A percentile compares a stretch with the other conserved stretches of the same genome.
Conservation (phyloP, 2,888 invertebrate genomes). For the Parthenolecanium corni region DNA sequence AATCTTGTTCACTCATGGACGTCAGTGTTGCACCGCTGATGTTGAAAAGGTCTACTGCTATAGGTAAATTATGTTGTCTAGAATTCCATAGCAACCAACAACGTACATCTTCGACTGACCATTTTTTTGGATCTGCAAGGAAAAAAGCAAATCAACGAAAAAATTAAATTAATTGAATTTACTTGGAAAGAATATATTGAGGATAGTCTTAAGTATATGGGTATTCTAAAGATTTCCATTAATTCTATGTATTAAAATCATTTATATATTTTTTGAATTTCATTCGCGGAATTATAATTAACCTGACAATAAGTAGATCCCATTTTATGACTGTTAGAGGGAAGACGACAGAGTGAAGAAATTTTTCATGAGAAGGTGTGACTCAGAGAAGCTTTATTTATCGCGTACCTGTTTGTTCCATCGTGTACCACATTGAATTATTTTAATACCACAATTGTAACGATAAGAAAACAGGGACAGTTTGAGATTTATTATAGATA, state of each 20-base stretch:
- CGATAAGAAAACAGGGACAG: too few species aligned
- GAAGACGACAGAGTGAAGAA: too few species aligned
- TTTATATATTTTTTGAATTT: too few species aligned
- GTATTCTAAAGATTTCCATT: too few species aligned
- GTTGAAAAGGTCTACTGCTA: conserved; percentile 62
- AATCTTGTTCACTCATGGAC: conserved; percentile 71
- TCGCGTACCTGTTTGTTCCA: background rate
- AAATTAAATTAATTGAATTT: background rate
- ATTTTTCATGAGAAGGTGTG: too few species aligned
- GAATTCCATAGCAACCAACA: conserved; percentile 83
- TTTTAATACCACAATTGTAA: too few species aligned
- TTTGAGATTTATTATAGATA: too few species aligned
- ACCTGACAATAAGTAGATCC: too few species aligned
- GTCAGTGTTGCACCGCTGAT: conserved; percentile 68
- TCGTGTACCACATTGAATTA: background rate
- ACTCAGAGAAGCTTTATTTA: background rate
- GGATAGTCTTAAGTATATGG: background rate
- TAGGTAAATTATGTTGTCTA: conserved; percentile 63
- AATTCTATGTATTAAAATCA: too few species aligned
- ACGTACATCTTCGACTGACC: conserved; percentile 73
- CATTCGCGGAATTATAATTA: too few species aligned
- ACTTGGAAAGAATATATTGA: background rate
- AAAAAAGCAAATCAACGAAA: background rate
- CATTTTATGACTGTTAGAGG: background rate
- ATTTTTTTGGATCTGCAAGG: conserved; percentile 70